Evolutionary conservation across 2,797 vertebrate genomes (phyloP), one percentile per base, ranked within the genome.

Genomic region (Galaxias olidus): DNA sequence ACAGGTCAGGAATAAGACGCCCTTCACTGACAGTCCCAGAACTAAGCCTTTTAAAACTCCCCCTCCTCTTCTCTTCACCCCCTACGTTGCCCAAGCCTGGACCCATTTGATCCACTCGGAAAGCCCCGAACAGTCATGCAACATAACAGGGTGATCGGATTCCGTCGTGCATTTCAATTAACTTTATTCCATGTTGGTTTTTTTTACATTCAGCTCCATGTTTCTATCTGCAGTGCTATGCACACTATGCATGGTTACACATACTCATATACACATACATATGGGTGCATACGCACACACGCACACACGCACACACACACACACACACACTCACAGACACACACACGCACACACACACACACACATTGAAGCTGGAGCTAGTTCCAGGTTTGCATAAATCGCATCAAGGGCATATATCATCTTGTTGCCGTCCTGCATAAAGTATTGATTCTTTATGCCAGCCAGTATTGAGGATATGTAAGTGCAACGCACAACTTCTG

Each of bases 1-100:
- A 71, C 76, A 88, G 90, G 90, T 92, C 88, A 90, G 5, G 30
- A 56, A 73, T 72, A 79, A 73, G 69, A 69, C 78, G 83, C 86
- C 88, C 88, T 83, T 86, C 87, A 71, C 80, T 84, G 87, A 85
- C 85, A 80, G 65, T 72, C 83, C 77, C 73, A 75, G 77, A 81
- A 76, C 80, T 75, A 62, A 71, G 78, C 77, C 79, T 72, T 71
- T 78, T 80, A 76, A 70, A 69, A 59, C 69, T 75, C 66, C 71
- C 76, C 65, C 73, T 55, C 41, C 41, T 10, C 51, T 47, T 14
- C 18, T 70, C 70, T 76, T 44, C 61, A 45, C 76, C 20, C 65
- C 76, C 70, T 67, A 58, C 78, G 61, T 71, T 84, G 81, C 84
- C 78, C 82, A 45, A 55, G 66, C 76, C 75, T 79, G 78, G 79